Percentiles rank a stretch among this genome's conserved stretches.
These are phyloP conservation scores for Lepisosteus osseus DNA, from an alignment of 2,113 vertebrate genomes.

Conservation along the genomic window DNA sequence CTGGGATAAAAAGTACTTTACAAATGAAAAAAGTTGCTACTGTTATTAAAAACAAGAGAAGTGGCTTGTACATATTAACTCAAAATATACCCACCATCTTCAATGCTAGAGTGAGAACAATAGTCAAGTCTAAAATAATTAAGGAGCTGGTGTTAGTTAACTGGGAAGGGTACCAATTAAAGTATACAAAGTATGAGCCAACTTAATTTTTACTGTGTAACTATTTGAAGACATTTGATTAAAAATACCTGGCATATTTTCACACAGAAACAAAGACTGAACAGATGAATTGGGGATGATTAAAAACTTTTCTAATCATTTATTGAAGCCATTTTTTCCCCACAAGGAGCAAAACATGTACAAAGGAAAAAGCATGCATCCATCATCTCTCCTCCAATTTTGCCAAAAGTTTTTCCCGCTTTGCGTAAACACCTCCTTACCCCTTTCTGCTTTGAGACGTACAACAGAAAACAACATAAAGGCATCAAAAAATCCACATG, in stretches of 20 bases:
- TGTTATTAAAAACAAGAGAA: no score
- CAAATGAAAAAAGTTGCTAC: no score
- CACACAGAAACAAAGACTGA: not conserved
- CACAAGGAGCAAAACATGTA: conserved; percentile 51
- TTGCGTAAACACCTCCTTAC: not conserved
- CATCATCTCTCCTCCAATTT: conserved; percentile 47
- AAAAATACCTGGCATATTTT: not conserved
- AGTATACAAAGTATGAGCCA: no score
- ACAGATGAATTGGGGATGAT: not conserved
- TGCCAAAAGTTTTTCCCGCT: not conserved
- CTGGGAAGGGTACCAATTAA: no score
- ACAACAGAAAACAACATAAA: conserved; percentile 15
- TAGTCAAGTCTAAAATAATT: no score
- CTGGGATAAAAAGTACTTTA: no score
- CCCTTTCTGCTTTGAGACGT: not conserved
- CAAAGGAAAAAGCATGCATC: conserved; percentile 60
- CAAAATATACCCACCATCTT: no score
- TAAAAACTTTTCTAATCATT: conserved; percentile 36
- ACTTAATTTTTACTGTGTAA: no score
- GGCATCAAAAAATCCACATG: conserved; percentile 33
- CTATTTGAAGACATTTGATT: no score
- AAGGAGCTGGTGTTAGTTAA: no score
- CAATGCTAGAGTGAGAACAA: no score
- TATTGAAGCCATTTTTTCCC: conserved; percentile 34
- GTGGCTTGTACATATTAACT: no score